These are phyloP conservation scores for Seriola rivoliana DNA, from an alignment of 2,113 vertebrate genomes.

Conservation along the genomic window DNA sequence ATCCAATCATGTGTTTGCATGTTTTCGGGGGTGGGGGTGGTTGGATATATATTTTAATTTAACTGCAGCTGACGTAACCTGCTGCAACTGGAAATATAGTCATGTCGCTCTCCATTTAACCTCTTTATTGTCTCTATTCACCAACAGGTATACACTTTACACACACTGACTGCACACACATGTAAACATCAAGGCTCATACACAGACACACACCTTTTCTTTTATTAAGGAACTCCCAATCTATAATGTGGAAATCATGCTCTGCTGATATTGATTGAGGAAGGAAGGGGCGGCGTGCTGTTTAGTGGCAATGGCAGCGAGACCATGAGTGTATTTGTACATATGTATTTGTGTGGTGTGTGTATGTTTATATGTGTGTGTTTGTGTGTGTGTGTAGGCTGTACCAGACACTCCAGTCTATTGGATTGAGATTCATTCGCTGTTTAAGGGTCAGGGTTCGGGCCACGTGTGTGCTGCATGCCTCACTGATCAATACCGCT, in stretches of 20 bases:
- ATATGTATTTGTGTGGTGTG: conserved; percentile 55
- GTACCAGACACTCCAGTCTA: conserved; percentile 90
- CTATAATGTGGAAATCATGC: conserved; percentile 95
- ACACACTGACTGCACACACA: conserved; percentile 17
- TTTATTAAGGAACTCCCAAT: conserved; percentile 92
- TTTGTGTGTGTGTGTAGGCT: conserved; percentile 38
- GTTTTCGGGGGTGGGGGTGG: not conserved
- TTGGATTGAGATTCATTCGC: conserved; percentile 99
- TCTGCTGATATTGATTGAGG: conserved; percentile 87
- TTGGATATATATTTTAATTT: not conserved
- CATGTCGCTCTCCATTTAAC: not conserved
- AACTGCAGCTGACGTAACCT: not conserved
- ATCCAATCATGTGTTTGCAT: not conserved
- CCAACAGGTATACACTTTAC: conserved; percentile 15
- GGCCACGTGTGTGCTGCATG: conserved; percentile 86
- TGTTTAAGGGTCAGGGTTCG: conserved; percentile 98
- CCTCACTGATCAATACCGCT: conserved; percentile 91
- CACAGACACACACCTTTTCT: conserved; percentile 82
- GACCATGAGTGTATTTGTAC: conserved; percentile 59
- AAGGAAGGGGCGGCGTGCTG: conserved; percentile 56
- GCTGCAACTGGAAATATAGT: not conserved
- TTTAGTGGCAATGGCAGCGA: conserved; percentile 22
- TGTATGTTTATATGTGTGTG: conserved; percentile 40
- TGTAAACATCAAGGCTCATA: not conserved
- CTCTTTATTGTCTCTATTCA: not conserved